These are phyloP conservation scores for Phoenicopterus ruber DNA, from an alignment of 2,113 vertebrate genomes.

Conservation along the genomic window DNA sequence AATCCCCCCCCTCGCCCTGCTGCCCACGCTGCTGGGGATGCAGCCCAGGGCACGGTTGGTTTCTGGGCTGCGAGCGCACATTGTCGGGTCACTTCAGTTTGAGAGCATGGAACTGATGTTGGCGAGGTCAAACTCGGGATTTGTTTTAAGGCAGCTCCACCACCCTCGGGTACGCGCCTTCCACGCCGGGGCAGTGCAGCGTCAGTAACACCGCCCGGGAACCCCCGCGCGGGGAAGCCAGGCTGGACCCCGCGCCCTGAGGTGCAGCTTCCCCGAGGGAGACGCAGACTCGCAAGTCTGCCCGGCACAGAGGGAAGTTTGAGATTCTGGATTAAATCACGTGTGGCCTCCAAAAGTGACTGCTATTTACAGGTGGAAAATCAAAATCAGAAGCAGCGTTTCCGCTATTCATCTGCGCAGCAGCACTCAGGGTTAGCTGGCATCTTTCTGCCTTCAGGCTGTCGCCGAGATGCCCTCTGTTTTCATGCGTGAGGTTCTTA, in stretches of 20 bases:
- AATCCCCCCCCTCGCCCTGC: too few relatives aligned
- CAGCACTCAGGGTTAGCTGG: background rate
- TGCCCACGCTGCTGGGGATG: too few relatives aligned
- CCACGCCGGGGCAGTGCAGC: fast-evolving
- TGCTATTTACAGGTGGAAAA: background rate
- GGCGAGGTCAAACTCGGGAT: background rate
- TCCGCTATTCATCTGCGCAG: background rate
- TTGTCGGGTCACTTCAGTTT: too few relatives aligned
- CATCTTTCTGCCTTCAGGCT: background rate
- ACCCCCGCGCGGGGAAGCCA: too few relatives aligned
- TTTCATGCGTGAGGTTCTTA: background rate
- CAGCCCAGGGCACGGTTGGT: too few relatives aligned
- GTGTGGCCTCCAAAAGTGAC: background rate
- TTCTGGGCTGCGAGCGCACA: too few relatives aligned
- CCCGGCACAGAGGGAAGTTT: background rate
- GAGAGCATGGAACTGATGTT: background rate
- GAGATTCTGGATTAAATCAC: background rate
- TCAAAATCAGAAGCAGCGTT: background rate
- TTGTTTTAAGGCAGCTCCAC: background rate
- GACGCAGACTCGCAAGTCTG: fast-evolving
- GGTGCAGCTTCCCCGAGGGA: background rate
- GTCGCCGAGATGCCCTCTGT: background rate
- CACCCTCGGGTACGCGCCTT: background rate
- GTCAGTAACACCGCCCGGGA: too few relatives aligned
- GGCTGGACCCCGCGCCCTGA: fast-evolving